Evolutionary conservation across 2,113 vertebrate species (phyloP), one percentile per base, ranked within the genome.

Genomic region (Papio anubis): DNA sequence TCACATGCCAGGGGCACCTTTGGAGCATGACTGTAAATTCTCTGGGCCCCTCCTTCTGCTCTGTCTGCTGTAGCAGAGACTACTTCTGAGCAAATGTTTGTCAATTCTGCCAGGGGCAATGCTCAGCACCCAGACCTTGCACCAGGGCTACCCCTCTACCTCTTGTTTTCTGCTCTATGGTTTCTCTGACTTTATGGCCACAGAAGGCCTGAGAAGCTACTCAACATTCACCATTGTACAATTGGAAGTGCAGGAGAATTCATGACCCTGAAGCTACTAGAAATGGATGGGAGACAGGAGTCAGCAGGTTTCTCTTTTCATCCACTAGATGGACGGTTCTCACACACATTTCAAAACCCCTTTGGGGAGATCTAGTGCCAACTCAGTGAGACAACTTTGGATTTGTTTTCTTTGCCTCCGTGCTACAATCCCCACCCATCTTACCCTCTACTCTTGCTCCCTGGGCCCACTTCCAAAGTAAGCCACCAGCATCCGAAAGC

Each of bases 41-140:
- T 8, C 21, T 20, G 30, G 11, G 25, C 3, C 14, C 11, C 13
- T 9, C 1, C 8, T 43, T 78, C 43, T 52, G 11, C 38, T 68
- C 8, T 2, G 21, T 43, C 21, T 4, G 6, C 45, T 75, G n/a
- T 18, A 79, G 32, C 52, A 92, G 18, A 88, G 59, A 55, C 25
- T 18, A 21, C 9, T 8, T 78, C 48, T 21, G 11, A 81, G 66
- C 55, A 72, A 38, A 66, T 0, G 0, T 40, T 57, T 6, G 8
- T n/a, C 35, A n/a, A n/a, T 14, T 50, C 48, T 4, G 3, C 8
- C 61, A 12, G 27, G 13, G 16, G 5, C 1, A 4, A 0, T 0
- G 8, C 40, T 84, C 40, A 52, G 11, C 13, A 8, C 8, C 13
- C 9, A 8, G 11, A 1, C 2, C 25, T 50, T 16, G 2, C 12